Evolutionary conservation across 2,888 invertebrate genomes (phyloP).

Genomic region (Pasiphila rectangulata): DNA sequence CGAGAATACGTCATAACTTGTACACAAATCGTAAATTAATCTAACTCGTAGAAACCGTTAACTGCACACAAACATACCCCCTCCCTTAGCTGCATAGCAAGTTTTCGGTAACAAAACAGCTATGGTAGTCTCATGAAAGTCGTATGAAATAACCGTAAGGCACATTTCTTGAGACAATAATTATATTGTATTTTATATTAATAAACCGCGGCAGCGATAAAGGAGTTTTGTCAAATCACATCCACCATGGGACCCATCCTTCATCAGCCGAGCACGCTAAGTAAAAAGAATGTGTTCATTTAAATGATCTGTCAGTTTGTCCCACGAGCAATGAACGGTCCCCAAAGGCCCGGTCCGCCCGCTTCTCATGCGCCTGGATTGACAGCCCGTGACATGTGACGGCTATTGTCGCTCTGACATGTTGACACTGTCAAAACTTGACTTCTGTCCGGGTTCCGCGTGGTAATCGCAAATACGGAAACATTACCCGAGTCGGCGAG

Average conservation of each 20-base stretch:
- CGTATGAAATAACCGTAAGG: too few species aligned
- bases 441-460: slow-evolving; percentile 77
- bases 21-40: slow-evolving; percentile 70
- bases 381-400: slow-evolving; percentile 74
- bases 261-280: slow-evolving; percentile 47
- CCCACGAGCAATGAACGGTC: slow-evolving; percentile 52
- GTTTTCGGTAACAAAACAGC: too few species aligned
- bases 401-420: slow-evolving; percentile 75
- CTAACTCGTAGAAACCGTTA: slow-evolving; percentile 27
- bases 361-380: slow-evolving; percentile 73
- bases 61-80: too few species aligned
- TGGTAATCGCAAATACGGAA: slow-evolving; percentile 75
- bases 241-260: slow-evolving; percentile 58
- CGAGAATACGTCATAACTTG: slow-evolving; percentile 66
- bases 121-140: too few species aligned
- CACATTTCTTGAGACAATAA: too few species aligned
- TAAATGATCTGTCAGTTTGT: slow-evolving; percentile 46
- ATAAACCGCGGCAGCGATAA: neutral
- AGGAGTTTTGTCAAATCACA: slow-evolving; percentile 17
- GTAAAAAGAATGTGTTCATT: slow-evolving; percentile 57
- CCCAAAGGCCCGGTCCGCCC: slow-evolving; percentile 47
- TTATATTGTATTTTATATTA: neutral
- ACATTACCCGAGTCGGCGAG: slow-evolving; percentile 57
- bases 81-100: too few species aligned
- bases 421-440: slow-evolving; percentile 78